Conservation (phyloP, 2,888 invertebrate species). For the Spodoptera picta region DNA sequence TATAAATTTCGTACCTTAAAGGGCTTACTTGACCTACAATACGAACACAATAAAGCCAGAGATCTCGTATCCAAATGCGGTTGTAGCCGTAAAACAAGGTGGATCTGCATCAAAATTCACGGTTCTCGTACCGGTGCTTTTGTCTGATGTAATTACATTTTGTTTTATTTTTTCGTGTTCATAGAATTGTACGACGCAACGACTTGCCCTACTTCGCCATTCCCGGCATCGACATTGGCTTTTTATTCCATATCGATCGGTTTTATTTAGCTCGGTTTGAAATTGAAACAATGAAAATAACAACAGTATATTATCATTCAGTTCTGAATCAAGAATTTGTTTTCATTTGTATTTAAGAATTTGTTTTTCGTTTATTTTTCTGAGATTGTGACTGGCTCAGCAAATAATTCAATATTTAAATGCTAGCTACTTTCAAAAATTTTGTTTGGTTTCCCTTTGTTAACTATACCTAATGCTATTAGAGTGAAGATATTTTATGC, state of each 20-base stretch:
- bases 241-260: slow-evolving; percentile 27
- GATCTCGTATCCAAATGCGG: slow-evolving; percentile 23
- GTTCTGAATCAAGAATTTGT: no score
- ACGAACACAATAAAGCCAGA: slow-evolving; percentile 36
- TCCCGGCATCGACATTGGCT: slow-evolving; percentile 9
- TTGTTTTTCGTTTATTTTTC: no score
- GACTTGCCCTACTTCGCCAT: slow-evolving; percentile 29
- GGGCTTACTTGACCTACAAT: slow-evolving; percentile 41
- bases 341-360: no score
- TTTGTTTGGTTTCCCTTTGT: no score
- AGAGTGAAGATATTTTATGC: no score
- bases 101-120: slow-evolving; percentile 33
- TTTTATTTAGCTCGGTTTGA: neutral
- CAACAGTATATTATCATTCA: no score
- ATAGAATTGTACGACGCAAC: slow-evolving; percentile 19
- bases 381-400: no score
- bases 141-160: slow-evolving; percentile 32
- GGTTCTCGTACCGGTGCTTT: slow-evolving; percentile 27
- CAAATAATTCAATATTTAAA: no score
- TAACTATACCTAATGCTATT: no score
- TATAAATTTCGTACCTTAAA: slow-evolving; percentile 17
- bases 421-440: no score
- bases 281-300: neutral
- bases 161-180: slow-evolving; percentile 35
- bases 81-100: slow-evolving; percentile 36